Evolutionary conservation across 2,888 invertebrate species (phyloP).

Genomic region (Tipula confusa): DNA sequence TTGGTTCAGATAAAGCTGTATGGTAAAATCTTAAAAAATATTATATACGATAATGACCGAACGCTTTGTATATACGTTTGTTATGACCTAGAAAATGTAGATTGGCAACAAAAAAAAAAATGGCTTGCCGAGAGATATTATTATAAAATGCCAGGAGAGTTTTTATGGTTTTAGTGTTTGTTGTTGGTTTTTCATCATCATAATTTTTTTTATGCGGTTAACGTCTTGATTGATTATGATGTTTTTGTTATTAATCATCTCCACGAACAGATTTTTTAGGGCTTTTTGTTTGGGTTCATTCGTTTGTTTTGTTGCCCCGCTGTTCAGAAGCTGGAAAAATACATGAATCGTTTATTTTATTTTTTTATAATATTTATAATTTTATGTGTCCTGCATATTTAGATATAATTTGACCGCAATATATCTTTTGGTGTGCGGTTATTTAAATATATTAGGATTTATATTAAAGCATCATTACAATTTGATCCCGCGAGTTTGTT

Average conservation of each 20-base stretch:
- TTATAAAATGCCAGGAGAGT: background rate
- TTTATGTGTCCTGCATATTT: background rate
- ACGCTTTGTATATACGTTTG: background rate
- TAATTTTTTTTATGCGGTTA: slow-evolving; percentile 4
- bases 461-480: too few relatives aligned
- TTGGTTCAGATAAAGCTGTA: background rate
- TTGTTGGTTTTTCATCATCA: too few relatives aligned
- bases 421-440: background rate
- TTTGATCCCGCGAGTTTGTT: too few relatives aligned
- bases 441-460: background rate
- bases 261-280: background rate
- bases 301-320: background rate
- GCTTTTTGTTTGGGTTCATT: background rate
- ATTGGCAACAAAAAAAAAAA: too few relatives aligned
- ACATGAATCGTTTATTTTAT: background rate
- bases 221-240: slow-evolving; percentile 25
- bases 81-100: background rate
- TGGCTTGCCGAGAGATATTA: background rate
- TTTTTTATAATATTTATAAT: background rate
- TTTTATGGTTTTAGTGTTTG: too few relatives aligned
- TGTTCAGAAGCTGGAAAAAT: background rate
- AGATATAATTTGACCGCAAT: background rate
- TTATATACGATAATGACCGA: background rate
- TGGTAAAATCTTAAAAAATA: background rate
- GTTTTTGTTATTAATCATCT: slow-evolving; percentile 12